Percentiles rank a stretch among this genome's conserved stretches.
Conservation (phyloP, 2,797 vertebrate genomes). For the Australoheros facetus region DNA sequence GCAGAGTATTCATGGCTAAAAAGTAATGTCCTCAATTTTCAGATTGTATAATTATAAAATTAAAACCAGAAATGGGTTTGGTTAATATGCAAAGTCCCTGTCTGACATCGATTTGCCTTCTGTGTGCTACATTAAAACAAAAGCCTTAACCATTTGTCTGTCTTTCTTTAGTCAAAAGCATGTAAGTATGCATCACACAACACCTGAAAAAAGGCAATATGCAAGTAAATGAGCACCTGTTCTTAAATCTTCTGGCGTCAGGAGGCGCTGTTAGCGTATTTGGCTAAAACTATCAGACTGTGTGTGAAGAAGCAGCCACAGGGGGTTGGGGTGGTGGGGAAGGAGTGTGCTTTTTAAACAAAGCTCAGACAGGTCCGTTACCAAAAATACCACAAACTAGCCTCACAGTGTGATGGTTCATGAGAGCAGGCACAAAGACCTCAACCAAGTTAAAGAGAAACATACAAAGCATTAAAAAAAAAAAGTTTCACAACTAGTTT, state of each 20-base stretch:
- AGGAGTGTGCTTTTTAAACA: conserved; percentile 25
- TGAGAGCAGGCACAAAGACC: conserved; percentile 5
- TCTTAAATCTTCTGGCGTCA: conserved; percentile 4
- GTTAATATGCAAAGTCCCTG: background rate
- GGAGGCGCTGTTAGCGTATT: conserved; percentile 16
- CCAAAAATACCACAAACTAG: conserved; percentile 55
- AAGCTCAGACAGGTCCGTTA: conserved; percentile 29
- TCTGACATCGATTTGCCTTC: background rate
- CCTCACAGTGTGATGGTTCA: conserved; percentile 10
- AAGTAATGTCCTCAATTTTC: conserved; percentile 13
- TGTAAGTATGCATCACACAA: background rate
- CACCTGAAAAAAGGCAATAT: conserved; percentile 2
- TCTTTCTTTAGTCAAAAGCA: background rate
- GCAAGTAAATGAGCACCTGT: conserved; percentile 14
- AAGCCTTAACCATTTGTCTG: background rate
- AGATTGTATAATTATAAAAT: conserved; percentile 22
- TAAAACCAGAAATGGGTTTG: conserved; percentile 21
- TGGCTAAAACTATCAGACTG: conserved; percentile 1
- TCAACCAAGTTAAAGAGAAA: conserved; percentile 11
- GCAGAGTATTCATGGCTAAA: background rate
- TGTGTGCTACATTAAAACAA: background rate
- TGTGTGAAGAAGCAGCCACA: conserved; percentile 39
- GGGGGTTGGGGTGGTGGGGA: background rate
- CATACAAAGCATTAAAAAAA: background rate
- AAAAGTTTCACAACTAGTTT: background rate